Percentiles rank a stretch among this genome's conserved stretches.
phyloP scores from a whole-genome alignment of 2,113 vertebrate genomes.

The Mesembrinibis cayennensis region DNA sequence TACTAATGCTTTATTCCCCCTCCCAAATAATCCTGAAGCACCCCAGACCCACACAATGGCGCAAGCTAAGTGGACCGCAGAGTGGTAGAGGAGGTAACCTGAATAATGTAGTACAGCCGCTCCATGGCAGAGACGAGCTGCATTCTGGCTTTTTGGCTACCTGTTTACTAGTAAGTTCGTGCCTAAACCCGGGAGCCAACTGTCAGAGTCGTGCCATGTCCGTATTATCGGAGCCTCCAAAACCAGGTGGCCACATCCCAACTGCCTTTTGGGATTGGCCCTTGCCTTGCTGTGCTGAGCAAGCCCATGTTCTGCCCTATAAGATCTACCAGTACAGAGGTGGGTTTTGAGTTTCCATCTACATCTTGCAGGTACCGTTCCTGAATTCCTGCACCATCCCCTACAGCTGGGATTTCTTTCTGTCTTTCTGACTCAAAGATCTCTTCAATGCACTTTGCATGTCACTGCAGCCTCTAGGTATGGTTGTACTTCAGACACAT shows the following conservation, averaged over 20 bases:
- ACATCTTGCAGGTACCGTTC: fast-evolving
- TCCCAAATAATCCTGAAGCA: not conserved
- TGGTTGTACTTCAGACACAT: not conserved
- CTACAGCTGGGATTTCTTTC: not conserved
- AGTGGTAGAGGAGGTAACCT: not conserved
- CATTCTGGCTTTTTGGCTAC: not conserved
- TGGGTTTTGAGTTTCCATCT: not conserved
- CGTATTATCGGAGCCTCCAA: not conserved
- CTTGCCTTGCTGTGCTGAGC: not conserved
- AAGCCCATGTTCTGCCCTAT: not conserved
- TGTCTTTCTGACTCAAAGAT: not conserved
- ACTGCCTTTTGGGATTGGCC: not conserved
- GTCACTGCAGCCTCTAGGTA: not conserved
- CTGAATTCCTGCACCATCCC: not conserved
- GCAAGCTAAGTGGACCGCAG: not conserved
- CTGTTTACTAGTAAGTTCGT: not conserved
- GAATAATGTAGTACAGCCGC: not conserved
- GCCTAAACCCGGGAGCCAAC: not conserved
- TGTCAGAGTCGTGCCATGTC: not conserved
- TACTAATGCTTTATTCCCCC: not conserved
- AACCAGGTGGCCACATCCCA: not conserved
- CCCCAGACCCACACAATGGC: fast-evolving
- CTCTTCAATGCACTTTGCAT: not conserved
- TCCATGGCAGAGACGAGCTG: not conserved
- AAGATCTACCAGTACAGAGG: not conserved